Evolutionary conservation across 1,140 invertebrate species (phyloP).

Genomic region (Heliothis subflexa): DNA sequence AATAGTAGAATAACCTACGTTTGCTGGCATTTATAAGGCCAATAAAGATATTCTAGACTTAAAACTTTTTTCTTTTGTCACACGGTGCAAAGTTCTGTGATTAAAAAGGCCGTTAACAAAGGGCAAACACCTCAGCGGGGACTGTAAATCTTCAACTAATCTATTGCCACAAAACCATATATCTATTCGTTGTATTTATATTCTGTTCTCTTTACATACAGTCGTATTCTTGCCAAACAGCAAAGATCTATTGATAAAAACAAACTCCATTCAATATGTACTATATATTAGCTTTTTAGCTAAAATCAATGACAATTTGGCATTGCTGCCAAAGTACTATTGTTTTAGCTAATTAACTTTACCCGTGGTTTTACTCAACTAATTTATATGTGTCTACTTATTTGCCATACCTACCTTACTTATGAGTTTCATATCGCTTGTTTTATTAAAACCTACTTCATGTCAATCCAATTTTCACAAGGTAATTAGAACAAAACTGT

Average conservation of each 20-base stretch:
- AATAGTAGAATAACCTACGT: background rate
- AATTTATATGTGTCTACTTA: too few species aligned
- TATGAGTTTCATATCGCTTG: background rate
- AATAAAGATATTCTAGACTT: constrained; percentile 1
- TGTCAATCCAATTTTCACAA: too few species aligned
- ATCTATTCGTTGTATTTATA: too few species aligned
- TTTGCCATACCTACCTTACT: background rate
- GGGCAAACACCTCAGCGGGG: too few species aligned
- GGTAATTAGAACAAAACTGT: too few species aligned
- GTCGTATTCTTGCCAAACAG: constrained; percentile 11
- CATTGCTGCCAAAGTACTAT: constrained; percentile 18
- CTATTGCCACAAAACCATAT: too few species aligned
- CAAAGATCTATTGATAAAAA: background rate
- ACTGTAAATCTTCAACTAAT: too few species aligned
- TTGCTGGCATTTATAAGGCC: background rate
- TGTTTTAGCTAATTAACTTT: constrained; percentile 12
- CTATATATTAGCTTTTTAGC: background rate
- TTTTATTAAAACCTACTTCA: background rate
- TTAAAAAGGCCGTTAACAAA: too few species aligned
- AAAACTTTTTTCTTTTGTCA: background rate
- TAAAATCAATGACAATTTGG: constrained; percentile 34
- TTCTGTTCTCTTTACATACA: background rate
- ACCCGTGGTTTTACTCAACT: background rate
- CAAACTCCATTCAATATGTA: background rate
- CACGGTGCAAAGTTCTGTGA: too few species aligned